Conservation (phyloP, 1,140 invertebrate species). For the Dufourea novaeangliae region DNA sequence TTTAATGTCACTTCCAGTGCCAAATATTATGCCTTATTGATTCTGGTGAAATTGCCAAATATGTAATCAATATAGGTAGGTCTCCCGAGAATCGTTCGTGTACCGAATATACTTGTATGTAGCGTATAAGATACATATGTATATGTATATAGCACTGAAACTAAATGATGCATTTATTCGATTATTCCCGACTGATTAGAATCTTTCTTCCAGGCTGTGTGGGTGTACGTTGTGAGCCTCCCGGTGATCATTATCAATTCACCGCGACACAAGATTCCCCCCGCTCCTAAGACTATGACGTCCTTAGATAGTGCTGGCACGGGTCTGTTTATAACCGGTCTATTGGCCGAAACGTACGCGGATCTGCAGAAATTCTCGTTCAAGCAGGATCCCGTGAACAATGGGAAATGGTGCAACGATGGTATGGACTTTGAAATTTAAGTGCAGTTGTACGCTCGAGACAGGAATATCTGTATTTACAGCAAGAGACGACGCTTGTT, state of each 20-base stretch:
- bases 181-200: not conserved
- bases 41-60: not conserved
- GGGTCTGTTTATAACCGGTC: slow-evolving; percentile 90
- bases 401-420: slow-evolving; percentile 94
- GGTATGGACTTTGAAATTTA: slow-evolving; percentile 81
- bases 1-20: not conserved
- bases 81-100: too few relatives aligned
- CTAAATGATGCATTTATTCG: not conserved
- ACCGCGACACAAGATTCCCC: slow-evolving; percentile 88
- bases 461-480: too few relatives aligned
- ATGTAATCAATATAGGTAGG: too few relatives aligned
- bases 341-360: slow-evolving; percentile 93
- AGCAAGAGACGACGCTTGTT: too few relatives aligned
- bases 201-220: slow-evolving; percentile 87
- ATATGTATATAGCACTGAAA: not conserved
- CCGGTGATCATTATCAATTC: slow-evolving; percentile 96
- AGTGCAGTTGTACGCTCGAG: too few relatives aligned
- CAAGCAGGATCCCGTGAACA: slow-evolving; percentile 91
- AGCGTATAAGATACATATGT: too few relatives aligned
- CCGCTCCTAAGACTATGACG: slow-evolving; percentile 91
- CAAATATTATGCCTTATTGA: not conserved
- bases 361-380: slow-evolving; percentile 96
- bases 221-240: slow-evolving; percentile 95
- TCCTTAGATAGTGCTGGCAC: slow-evolving; percentile 92
- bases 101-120: too few relatives aligned